Percentiles rank a stretch among this genome's conserved stretches.
Evolutionary conservation across 2,888 invertebrate genomes (phyloP).

Genomic region (Axea sp.): DNA sequence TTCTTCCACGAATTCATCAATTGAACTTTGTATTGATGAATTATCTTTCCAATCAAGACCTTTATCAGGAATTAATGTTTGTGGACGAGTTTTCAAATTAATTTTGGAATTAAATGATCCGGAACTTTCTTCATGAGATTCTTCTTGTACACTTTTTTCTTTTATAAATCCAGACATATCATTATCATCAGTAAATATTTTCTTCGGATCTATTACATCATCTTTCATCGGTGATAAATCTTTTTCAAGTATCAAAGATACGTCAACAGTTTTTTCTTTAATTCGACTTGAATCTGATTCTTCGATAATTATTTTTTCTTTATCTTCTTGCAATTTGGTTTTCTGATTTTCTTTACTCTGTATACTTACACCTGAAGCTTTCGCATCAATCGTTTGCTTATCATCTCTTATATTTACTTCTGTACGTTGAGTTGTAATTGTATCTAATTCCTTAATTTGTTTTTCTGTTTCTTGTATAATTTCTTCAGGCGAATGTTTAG

Average conservation of each 20-base stretch:
- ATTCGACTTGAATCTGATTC: conserved; percentile 65
- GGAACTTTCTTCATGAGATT: conserved; percentile 63
- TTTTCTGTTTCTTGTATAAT: conserved; percentile 68
- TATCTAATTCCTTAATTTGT: conserved; percentile 67
- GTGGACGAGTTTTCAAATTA: conserved; percentile 54
- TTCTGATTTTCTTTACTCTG: conserved; percentile 66
- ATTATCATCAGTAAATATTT: conserved; percentile 39
- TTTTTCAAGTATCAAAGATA: conserved; percentile 69
- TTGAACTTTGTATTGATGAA: conserved; percentile 34
- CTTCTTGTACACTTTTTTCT: conserved; percentile 64
- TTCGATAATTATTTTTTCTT: conserved; percentile 66
- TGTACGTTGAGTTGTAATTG: conserved; percentile 67
- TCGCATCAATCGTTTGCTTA: conserved; percentile 70
- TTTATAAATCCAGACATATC: conserved; percentile 62
- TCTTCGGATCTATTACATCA: conserved; percentile 45
- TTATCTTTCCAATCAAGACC: conserved; percentile 54
- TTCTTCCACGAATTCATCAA: conserved; percentile 48
- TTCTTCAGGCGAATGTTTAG: conserved; percentile 69
- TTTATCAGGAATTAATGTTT: conserved; percentile 50
- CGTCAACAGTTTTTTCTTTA: conserved; percentile 69
- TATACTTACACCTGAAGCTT: conserved; percentile 65
- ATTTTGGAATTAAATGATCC: conserved; percentile 64
- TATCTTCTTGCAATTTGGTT: conserved; percentile 67
- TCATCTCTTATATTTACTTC: conserved; percentile 69
- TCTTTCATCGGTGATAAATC: conserved; percentile 62